Base-by-base conservation (phyloP, 2,888 invertebrate species). In the Philaethria dido region DNA sequence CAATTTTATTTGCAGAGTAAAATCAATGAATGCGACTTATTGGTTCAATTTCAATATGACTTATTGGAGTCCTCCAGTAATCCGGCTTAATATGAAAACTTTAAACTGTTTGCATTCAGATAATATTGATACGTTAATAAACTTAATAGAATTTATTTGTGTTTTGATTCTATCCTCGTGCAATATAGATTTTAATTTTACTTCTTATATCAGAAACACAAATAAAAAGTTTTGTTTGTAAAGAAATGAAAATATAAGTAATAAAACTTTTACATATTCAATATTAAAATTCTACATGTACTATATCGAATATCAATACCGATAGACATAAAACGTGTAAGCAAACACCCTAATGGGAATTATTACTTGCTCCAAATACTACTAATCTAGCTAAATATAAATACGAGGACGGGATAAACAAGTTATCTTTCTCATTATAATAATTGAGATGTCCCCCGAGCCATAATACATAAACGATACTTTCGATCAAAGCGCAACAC, bases 401-500 rank as follows among this genome's bases (percentile, higher is more conserved):
- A 29, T 6, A 29, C 29, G 29, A 13, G 25, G 36, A 60, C 36
- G 16, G 14, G 52, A 52, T 25, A 63, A 62, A 54, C 45, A 66
- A 66, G 54, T 70, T 60, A 68, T 59, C 29, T 62, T 50, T 59
- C 52, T 54, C 54, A 68, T 70, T 68, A 68, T 44, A 44, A 83
- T 85, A 86, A 84, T 64, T 61, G 42, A 50, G 62, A 65, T 25
- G 68, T 79, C 82, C 80, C 83, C 67, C 39, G 73, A 74, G 82
- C 66, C 50, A 36, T 25, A 69, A 20, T 22, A 50, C 29, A 20
- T 57, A 65, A 45, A 61, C 63, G 63, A 65, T 62, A 69, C 69
- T 68, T 45, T 67, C 66, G 64, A 72, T 72, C 69, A 66, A 72
- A 69, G 66, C 69, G 64, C 66, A 61, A 68, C 70, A 71, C 68